Conservation (phyloP, 2,113 vertebrate species). For the Brachypteracias leptosomus region DNA sequence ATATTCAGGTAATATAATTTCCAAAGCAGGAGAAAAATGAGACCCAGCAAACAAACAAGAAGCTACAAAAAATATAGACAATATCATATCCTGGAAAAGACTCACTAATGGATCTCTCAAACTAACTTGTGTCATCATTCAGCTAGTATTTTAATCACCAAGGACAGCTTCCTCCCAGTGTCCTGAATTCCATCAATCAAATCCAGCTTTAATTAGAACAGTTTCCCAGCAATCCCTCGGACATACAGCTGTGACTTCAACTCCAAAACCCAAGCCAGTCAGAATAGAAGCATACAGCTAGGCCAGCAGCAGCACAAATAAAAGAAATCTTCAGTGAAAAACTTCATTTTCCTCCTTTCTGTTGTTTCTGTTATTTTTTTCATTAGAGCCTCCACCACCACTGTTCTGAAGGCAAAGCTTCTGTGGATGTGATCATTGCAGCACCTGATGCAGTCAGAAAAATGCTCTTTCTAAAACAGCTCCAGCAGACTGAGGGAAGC, state of each 20-base stretch:
- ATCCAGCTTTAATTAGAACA: constrained; percentile 27
- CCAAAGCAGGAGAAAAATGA: not conserved
- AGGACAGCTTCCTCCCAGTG: not conserved
- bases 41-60: not conserved
- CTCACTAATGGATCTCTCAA: constrained; percentile 2
- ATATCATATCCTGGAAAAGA: not conserved
- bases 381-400: not conserved
- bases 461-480: not conserved
- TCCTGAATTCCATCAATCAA: not conserved
- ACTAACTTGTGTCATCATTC: constrained; percentile 10
- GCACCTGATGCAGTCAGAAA: not conserved
- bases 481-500: not conserved
- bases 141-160: constrained; percentile 30
- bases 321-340: not conserved
- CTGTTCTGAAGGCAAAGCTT: not conserved
- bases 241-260: not conserved
- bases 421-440: not conserved
- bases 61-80: not conserved
- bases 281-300: not conserved
- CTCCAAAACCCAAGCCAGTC: not conserved
- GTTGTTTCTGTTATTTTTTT: not conserved
- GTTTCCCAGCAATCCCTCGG: not conserved
- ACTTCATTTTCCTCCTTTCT: not conserved
- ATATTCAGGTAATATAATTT: not conserved
- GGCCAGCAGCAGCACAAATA: not conserved